Evolutionary conservation across 1,140 invertebrate genomes (phyloP).

Genomic region (Pogonomyrmex barbatus): DNA sequence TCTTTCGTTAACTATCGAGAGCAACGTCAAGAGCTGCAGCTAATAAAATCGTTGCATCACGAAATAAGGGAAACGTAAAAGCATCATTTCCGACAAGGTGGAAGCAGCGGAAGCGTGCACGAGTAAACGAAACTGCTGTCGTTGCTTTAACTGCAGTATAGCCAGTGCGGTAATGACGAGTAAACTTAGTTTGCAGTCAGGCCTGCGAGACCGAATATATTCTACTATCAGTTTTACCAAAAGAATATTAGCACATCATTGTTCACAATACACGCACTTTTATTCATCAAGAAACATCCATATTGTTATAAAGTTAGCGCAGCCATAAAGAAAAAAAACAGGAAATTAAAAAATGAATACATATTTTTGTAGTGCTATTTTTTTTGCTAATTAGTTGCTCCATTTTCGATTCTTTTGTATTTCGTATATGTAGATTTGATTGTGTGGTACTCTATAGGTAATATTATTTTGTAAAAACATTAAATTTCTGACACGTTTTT

Average conservation of each 20-base stretch:
- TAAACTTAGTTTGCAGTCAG: conserved; percentile 48
- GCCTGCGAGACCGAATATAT: background rate
- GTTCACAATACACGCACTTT: background rate
- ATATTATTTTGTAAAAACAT: no score
- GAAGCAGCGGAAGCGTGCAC: conserved; percentile 2
- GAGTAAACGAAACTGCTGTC: conserved; percentile 40
- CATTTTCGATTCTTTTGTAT: no score
- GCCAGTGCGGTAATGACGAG: conserved; percentile 37
- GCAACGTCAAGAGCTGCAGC: background rate
- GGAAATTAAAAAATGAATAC: no score
- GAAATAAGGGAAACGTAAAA: conserved; percentile 24
- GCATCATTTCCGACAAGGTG: conserved; percentile 12
- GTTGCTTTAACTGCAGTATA: conserved; percentile 32
- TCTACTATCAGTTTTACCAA: background rate
- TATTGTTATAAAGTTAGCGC: no score
- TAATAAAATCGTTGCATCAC: conserved; percentile 18
- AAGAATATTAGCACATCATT: background rate
- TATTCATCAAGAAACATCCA: background rate
- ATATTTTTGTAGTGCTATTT: no score
- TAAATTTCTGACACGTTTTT: no score
- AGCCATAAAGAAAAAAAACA: no score
- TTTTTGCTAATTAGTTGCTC: no score
- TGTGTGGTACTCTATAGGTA: no score
- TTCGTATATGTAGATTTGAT: no score
- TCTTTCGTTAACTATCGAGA: background rate